phyloP scores from a whole-genome alignment of 2,797 vertebrate genomes.

The Delichon dasypus region DNA sequence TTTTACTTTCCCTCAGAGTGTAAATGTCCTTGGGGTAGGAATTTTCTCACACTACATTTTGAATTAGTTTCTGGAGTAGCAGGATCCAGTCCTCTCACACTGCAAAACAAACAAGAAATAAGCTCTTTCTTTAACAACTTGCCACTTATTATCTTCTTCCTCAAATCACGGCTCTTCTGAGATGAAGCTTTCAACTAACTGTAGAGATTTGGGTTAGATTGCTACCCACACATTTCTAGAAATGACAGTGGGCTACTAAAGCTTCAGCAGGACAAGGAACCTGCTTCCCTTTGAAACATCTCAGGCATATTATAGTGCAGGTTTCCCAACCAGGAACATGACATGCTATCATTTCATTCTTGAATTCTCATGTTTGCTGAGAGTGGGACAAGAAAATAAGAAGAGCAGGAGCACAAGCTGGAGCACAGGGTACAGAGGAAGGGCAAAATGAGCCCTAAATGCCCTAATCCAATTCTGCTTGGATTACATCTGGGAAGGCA shows the following conservation, averaged over 20 bases:
- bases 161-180: neutral
- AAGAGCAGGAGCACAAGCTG: neutral
- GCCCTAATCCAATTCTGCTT: neutral
- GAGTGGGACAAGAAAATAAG: neutral
- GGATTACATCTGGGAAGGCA: neutral
- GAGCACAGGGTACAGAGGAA: neutral
- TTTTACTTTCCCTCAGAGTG: neutral
- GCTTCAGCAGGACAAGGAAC: neutral
- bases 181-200: neutral
- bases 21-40: neutral
- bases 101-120: neutral
- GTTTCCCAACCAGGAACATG: neutral
- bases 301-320: neutral
- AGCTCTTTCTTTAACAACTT: neutral
- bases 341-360: neutral
- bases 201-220: neutral
- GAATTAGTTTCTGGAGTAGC: neutral
- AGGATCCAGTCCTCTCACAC: neutral
- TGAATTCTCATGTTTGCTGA: neutral
- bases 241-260: neutral
- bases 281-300: neutral
- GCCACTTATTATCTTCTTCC: neutral
- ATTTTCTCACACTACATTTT: neutral
- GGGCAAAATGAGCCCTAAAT: neutral
- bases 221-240: neutral